Conservation (phyloP, 2,797 vertebrate genomes). For the Melanotaenia trifasciata region DNA sequence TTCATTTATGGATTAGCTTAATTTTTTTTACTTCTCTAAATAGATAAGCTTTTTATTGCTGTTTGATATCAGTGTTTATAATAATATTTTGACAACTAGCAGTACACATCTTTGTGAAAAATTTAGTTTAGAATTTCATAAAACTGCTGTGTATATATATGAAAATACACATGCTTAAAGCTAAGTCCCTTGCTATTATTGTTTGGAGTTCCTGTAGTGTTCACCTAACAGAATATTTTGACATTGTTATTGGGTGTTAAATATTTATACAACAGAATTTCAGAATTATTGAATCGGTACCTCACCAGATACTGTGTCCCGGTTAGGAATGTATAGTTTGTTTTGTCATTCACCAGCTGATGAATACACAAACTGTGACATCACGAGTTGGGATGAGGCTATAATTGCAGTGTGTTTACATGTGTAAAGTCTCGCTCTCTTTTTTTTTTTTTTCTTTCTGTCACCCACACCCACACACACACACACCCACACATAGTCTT, state of each 20-base stretch:
- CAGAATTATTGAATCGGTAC: background rate
- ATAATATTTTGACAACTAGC: no score
- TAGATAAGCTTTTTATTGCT: background rate
- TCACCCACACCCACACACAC: no score
- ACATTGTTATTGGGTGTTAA: background rate
- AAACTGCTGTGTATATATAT: no score
- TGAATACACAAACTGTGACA: background rate
- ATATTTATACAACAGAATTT: background rate
- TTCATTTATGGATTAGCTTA: background rate
- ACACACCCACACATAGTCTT: background rate
- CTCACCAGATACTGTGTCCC: background rate
- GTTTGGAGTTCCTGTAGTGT: no score
- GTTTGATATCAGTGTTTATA: no score
- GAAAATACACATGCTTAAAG: no score
- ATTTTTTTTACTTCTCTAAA: background rate
- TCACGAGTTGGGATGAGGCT: background rate
- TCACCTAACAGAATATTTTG: no score
- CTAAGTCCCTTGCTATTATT: no score
- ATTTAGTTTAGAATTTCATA: no score
- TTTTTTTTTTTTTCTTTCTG: no score
- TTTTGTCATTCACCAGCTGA: conserved; percentile 1
- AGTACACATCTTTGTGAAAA: no score
- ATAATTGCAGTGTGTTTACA: background rate
- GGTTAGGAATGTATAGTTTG: conserved; percentile 26
- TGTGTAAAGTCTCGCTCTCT: background rate